Base-by-base conservation (phyloP, 2,797 vertebrate species). In the Smutsia gigantea region DNA sequence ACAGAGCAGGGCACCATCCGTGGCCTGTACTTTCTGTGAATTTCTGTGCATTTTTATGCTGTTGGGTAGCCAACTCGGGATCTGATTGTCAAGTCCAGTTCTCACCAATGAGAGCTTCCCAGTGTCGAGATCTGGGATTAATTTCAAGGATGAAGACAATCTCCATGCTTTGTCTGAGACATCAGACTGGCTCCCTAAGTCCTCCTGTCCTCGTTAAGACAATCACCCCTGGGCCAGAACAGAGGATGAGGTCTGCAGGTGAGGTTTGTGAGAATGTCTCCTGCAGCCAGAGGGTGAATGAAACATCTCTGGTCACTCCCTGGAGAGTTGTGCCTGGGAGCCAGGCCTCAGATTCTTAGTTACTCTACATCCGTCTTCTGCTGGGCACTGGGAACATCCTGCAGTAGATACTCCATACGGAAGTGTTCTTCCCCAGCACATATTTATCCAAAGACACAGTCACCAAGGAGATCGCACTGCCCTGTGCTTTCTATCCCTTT, bases 181-280 rank as follows among this genome's bases (percentile, higher is more conserved):
- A 6, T 2, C 0, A 34, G 21, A 6, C 9, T n/a, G 55, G 19
- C 10, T 17, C 7, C 19, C 6, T 5, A 13, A 0, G 7, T 4
- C 10, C 23, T 53, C 0, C 6, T 23, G 37, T 7, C 2, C 68
- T 31, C 27, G 19, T 34, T 55, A n/a, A 69, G 17, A 18, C 34
- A 13, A 1, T 0, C 2, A 25, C 19, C 13, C 71, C 27, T 42
- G 37, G 68, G 17, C 37, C 21, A 69, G 25, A 46, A 4, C 9
- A 69, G 15, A 1, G 21, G 34, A 13, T 29, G 37, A 39, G 64
- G 12, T 1, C 21, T 34, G 4, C 2, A 17, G 14, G 12, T 9
- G 14, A 15, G 18, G 4, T 42, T 11, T 21, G 2, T 3, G 23
- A 19, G 23, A 23, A 3, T 25, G 13, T 6, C 19, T 4, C 25